These are phyloP conservation scores for Drosophila virilis DNA, from an alignment of 1,140 invertebrate genomes.

Conservation along the genomic window DNA sequence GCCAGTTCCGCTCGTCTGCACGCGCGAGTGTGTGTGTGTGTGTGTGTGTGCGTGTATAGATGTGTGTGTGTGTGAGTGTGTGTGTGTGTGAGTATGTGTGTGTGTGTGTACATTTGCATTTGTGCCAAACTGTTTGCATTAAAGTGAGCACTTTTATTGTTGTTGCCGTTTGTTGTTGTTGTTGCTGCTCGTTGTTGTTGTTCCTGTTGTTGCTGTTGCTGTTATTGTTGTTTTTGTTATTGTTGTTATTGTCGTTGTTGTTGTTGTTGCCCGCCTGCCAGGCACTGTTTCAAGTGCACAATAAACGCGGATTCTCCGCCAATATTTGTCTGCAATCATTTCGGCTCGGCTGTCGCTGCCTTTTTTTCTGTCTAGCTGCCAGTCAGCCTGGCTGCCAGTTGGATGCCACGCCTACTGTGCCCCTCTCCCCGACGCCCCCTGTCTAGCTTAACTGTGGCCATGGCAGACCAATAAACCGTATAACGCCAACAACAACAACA, in stretches of 20 bases:
- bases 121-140: slow-evolving; percentile 50
- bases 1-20: slow-evolving; percentile 10
- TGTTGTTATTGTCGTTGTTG: slow-evolving; percentile 1
- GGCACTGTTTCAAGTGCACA: slow-evolving; percentile 63
- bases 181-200: background rate
- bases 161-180: background rate
- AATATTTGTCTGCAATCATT: slow-evolving; percentile 80
- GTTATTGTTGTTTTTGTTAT: background rate
- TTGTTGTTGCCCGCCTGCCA: slow-evolving; percentile 1
- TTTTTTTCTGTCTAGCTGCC: slow-evolving; percentile 23
- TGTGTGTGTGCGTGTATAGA: background rate
- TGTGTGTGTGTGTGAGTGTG: slow-evolving; percentile 17
- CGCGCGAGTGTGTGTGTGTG: background rate
- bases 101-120: slow-evolving; percentile 28
- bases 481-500: slow-evolving; percentile 31
- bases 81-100: slow-evolving; percentile 16
- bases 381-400: background rate
- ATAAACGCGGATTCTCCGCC: slow-evolving; percentile 77
- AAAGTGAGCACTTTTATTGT: slow-evolving; percentile 39
- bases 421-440: background rate
- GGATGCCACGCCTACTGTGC: background rate
- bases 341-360: slow-evolving; percentile 61
- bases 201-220: slow-evolving; percentile 12
- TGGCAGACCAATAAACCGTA: slow-evolving; percentile 62
- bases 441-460: slow-evolving; percentile 27